Evolutionary conservation across 2,113 vertebrate species (phyloP).

Genomic region (Tretioscincus oriximinensis): DNA sequence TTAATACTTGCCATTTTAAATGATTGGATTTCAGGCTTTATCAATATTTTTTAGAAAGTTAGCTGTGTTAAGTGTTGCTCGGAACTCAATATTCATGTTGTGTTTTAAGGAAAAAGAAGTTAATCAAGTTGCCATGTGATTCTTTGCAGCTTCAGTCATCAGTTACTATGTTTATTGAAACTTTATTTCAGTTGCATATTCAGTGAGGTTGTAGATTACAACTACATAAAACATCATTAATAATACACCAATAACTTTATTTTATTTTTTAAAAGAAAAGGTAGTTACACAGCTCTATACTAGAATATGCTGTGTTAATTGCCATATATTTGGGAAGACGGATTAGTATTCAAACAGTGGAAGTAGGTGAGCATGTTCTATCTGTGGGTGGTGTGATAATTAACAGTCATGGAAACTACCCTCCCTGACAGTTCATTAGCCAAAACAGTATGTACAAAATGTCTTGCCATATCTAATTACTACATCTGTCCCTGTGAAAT

Average conservation of each 20-base stretch:
- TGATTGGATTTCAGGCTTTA: conserved; percentile 2
- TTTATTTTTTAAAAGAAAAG: not conserved
- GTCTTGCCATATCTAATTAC: conserved; percentile 56
- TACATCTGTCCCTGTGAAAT: conserved; percentile 44
- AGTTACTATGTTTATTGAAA: too few species aligned
- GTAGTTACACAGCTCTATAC: not conserved
- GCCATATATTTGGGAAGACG: conserved; percentile 31
- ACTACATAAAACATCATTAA: too few species aligned
- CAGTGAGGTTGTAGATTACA: too few species aligned
- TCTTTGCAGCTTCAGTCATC: too few species aligned
- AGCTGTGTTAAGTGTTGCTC: too few species aligned
- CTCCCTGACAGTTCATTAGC: conserved; percentile 59
- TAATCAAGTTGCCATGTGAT: too few species aligned
- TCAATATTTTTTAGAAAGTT: too few species aligned
- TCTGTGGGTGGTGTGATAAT: conserved; percentile 52
- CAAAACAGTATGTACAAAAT: conserved; percentile 62
- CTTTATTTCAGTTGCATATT: too few species aligned
- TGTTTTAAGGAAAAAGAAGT: too few species aligned
- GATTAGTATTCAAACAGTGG: conserved; percentile 35
- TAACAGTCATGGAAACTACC: conserved; percentile 41
- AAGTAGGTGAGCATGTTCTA: conserved; percentile 23
- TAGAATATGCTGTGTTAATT: conserved; percentile 35
- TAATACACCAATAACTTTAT: not conserved
- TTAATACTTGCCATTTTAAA: not conserved
- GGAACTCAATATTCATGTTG: too few species aligned